A percentile compares a stretch with the other conserved stretches of the same genome.
These are phyloP conservation scores for Seira musarum DNA, from an alignment of 2,888 invertebrate species.

Conservation along the genomic window DNA sequence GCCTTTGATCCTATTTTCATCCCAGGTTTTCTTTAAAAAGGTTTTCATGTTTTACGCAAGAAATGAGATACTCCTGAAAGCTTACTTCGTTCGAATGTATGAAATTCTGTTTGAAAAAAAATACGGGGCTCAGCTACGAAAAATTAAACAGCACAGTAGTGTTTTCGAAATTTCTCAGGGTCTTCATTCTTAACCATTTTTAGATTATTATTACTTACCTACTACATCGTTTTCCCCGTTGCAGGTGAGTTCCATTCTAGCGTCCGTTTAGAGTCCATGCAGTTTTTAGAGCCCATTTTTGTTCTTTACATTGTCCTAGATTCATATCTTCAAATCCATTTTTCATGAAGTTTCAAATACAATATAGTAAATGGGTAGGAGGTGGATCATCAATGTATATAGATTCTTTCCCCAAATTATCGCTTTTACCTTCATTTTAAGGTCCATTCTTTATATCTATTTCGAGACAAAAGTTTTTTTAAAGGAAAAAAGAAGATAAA, in stretches of 20 bases:
- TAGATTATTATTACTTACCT: not conserved
- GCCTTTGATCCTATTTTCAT: not conserved
- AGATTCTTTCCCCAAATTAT: conserved; percentile 11
- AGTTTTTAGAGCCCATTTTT: not conserved
- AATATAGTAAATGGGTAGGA: not conserved
- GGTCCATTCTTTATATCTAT: not conserved
- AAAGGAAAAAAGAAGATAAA: not conserved
- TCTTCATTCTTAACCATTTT: not conserved
- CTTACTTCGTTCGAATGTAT: not conserved
- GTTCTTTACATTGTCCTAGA: conserved; percentile 9
- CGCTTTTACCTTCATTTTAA: not conserved
- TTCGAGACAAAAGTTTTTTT: conserved; percentile 18
- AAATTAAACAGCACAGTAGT: not conserved
- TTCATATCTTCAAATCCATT: conserved; percentile 24
- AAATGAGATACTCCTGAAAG: conserved; percentile 1
- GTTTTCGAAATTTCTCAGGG: not conserved
- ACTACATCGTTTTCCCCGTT: not conserved
- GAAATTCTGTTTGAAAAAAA: not conserved
- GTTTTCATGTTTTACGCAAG: not conserved
- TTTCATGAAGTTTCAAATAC: conserved; percentile 15
- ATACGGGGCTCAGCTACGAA: not conserved
- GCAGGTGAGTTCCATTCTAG: conserved; percentile 38
- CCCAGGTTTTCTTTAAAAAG: not conserved
- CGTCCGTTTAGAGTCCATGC: not conserved
- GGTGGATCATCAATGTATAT: not conserved